Base-by-base conservation (phyloP, 2,113 vertebrate species). In the Odontesthes bonariensis region DNA sequence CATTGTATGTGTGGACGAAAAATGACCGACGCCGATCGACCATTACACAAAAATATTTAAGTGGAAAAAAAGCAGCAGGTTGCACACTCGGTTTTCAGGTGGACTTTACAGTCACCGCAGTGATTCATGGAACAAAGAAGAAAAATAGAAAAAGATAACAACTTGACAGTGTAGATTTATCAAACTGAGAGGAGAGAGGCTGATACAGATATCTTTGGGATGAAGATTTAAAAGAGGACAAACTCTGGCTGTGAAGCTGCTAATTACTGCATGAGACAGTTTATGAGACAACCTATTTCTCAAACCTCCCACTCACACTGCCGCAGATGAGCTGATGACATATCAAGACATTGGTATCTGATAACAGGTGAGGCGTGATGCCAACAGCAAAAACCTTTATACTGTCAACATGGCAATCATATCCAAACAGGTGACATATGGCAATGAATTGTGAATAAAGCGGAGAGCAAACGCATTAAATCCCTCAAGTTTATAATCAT, bases 401-500 rank as follows among this genome's bases (percentile, higher is more conserved):
- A 23, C 46, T 49, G 1, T 49, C 16, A 62, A 12, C 51, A 44
- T 6, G 16, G 55, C 64, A 61, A n/a, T 69, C 38, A 10, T 16
- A 35, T 27, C 56, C 77, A 58, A 23, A 10, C 5, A 35, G 79
- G 42, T 46, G 55, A 71, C 16, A 46, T 75, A 67, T 11, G 13
- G 57, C 20, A 19, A 42, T 10, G 12, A 55, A 73, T 59, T 59
- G 38, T 75, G 68, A 84, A 38, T 38, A 38, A 64, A 84, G 67
- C 3, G 0, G 4, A 58, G 35, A 86, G 72, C 65, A 81, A 81
- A 81, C 76, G 63, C 71, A 64, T 8, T 64, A 52, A 82, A 82
- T 81, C 82, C 77, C 78, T 60, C 49, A 58, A 84, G 80, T 82
- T 88, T 86, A 73, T 84, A 82, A 86, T 90, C 87, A 86, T 54